Percentiles rank a stretch among this genome's conserved stretches.
Conservation (phyloP, 2,797 vertebrate species). For the Pelochelys cantorii region DNA sequence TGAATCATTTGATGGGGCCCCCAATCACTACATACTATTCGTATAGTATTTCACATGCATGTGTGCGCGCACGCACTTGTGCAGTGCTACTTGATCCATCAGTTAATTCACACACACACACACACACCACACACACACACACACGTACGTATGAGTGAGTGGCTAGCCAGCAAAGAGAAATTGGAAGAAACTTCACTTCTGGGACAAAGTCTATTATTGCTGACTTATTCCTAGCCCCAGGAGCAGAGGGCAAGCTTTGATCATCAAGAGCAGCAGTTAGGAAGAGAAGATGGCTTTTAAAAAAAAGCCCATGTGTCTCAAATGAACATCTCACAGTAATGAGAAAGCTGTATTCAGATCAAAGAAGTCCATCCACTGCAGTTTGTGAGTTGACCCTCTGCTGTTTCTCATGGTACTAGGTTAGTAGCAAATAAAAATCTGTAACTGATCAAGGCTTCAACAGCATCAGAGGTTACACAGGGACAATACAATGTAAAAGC, state of each 20-base stretch:
- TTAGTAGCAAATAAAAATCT: conserved; percentile 3
- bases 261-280: neutral
- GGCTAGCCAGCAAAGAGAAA: neutral
- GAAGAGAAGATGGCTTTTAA: neutral
- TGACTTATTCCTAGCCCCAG: neutral
- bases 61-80: neutral
- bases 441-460: conserved; percentile 34
- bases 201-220: neutral
- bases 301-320: too few relatives aligned
- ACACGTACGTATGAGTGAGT: too few relatives aligned
- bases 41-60: neutral
- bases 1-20: neutral
- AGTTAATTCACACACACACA: neutral
- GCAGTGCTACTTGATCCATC: neutral
- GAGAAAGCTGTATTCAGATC: neutral
- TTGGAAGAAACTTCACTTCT: neutral
- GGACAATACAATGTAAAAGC: neutral
- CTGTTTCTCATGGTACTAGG: accelerated
- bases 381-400: neutral
- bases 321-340: neutral
- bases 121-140: too few relatives aligned
- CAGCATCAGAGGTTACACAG: conserved; percentile 16
- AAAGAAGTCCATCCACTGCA: neutral
- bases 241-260: neutral
- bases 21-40: neutral